These are phyloP conservation scores for Diabrotica undecimpunctata DNA, from an alignment of 1,140 invertebrate species.

Conservation along the genomic window DNA sequence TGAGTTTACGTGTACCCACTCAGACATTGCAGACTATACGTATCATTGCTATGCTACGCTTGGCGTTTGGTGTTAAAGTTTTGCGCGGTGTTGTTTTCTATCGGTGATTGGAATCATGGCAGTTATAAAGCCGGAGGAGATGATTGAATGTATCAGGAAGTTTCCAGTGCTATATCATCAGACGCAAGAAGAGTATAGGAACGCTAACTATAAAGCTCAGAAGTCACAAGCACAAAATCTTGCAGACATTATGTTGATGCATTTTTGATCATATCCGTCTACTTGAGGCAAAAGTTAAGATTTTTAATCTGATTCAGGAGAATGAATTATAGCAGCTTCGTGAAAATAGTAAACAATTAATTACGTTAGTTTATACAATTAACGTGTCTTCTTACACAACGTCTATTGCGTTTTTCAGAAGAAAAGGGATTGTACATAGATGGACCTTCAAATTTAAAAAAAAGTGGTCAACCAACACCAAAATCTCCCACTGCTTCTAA, in stretches of 20 bases:
- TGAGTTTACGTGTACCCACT: too few relatives aligned
- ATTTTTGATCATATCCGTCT: conserved; percentile 7
- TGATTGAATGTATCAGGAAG: too few relatives aligned
- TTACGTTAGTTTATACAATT: not conserved
- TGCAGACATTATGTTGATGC: not conserved
- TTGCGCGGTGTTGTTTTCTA: too few relatives aligned
- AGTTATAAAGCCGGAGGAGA: too few relatives aligned
- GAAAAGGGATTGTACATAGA: not conserved
- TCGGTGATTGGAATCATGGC: too few relatives aligned
- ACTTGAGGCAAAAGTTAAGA: conserved; percentile 4
- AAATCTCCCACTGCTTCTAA: not conserved
- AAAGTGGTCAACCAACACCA: not conserved
- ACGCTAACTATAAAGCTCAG: too few relatives aligned
- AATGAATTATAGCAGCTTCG: not conserved
- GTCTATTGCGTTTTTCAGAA: not conserved
- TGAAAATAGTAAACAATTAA: not conserved
- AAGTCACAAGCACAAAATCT: too few relatives aligned
- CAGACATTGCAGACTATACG: too few relatives aligned
- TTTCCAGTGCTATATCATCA: too few relatives aligned
- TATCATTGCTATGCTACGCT: too few relatives aligned
- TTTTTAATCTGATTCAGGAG: not conserved
- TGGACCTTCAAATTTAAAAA: not conserved
- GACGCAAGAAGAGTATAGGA: too few relatives aligned
- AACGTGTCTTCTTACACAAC: not conserved
- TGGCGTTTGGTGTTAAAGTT: too few relatives aligned